Evolutionary conservation across 2,113 vertebrate genomes (phyloP).

Genomic region (Jacana jacana): DNA sequence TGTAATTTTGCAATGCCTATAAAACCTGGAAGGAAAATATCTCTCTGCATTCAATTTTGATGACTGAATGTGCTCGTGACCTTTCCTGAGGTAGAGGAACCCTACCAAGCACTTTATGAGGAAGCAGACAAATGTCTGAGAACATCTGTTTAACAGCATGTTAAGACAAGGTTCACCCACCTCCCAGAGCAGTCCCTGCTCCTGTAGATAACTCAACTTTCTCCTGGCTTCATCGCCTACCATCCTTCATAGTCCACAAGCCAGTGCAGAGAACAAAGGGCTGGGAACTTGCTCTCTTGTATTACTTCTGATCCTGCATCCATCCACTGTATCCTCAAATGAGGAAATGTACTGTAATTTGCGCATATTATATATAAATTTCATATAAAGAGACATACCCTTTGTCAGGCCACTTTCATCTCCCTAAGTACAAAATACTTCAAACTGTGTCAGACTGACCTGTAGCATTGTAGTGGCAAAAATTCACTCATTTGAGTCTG

Average conservation of each 20-base stretch:
- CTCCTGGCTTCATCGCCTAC: background rate
- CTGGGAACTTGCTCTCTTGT: background rate
- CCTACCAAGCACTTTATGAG: background rate
- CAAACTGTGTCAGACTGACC: background rate
- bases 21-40: conserved; percentile 24
- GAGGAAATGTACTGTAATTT: background rate
- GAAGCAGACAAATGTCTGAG: background rate
- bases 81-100: background rate
- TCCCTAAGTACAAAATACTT: background rate
- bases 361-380: background rate
- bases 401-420: background rate
- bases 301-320: background rate
- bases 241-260: background rate
- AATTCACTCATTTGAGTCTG: background rate
- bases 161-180: background rate
- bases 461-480: background rate
- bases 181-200: background rate
- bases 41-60: background rate
- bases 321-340: background rate
- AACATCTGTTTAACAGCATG: background rate
- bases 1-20: background rate
- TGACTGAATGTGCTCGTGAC: background rate
- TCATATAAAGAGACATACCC: background rate
- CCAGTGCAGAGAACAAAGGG: background rate
- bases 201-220: background rate